A percentile compares a stretch with the other conserved stretches of the same genome.
These are phyloP conservation scores for Tringa solitaria DNA, from an alignment of 2,113 vertebrate species.

Conservation along the genomic window DNA sequence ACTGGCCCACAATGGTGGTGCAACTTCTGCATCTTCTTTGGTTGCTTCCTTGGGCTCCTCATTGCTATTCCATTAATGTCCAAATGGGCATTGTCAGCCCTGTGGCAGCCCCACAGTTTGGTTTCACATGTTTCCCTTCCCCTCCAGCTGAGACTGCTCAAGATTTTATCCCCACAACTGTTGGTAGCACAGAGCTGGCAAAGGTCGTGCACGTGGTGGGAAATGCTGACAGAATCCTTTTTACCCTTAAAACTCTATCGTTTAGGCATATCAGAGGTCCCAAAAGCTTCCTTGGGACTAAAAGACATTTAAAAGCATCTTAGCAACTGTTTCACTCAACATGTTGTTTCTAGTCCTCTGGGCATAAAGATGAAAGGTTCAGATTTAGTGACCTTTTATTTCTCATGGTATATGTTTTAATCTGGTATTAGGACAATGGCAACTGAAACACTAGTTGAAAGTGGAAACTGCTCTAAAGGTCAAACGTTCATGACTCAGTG, in stretches of 20 bases:
- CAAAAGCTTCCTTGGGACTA: neutral
- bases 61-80: neutral
- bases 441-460: neutral
- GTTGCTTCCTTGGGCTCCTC: neutral
- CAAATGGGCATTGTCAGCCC: neutral
- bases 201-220: neutral
- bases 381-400: neutral
- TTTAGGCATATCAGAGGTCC: neutral
- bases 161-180: neutral
- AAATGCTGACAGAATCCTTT: neutral
- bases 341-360: neutral
- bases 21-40: neutral
- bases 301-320: neutral
- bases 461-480: neutral
- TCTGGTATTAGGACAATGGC: neutral
- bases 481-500: neutral
- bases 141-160: neutral
- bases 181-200: neutral
- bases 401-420: neutral
- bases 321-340: neutral
- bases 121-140: neutral
- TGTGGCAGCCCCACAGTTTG: neutral
- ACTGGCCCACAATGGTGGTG: neutral
- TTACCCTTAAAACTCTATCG: neutral
- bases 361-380: neutral